Percentiles rank a stretch among this genome's conserved stretches.
These are phyloP conservation scores for Eudasyphora cyanicolor DNA, from an alignment of 2,888 invertebrate species.

Conservation along the genomic window DNA sequence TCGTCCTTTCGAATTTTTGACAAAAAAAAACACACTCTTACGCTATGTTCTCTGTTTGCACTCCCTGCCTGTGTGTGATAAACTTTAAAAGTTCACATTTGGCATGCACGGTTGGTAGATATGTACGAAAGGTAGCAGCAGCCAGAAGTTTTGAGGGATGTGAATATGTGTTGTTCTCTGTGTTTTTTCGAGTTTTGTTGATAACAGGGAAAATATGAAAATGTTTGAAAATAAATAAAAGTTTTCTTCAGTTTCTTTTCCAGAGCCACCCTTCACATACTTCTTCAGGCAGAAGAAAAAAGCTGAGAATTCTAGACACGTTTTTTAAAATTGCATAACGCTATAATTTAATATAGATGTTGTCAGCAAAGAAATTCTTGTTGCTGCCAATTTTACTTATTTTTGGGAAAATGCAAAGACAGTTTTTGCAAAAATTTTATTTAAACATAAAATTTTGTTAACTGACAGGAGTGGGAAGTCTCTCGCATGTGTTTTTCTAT, in stretches of 20 bases:
- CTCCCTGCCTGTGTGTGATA: conserved; percentile 23
- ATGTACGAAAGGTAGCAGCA: not conserved
- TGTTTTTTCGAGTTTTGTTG: not conserved
- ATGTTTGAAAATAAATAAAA: conserved; percentile 34
- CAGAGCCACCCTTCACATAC: too few species aligned
- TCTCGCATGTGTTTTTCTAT: not conserved
- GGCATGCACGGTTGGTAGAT: not conserved
- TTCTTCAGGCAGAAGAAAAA: too few species aligned
- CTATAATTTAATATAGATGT: conserved; percentile 72
- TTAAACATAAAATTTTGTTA: not conserved
- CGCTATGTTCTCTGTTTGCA: conserved; percentile 5
- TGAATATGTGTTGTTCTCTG: not conserved
- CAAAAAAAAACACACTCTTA: conserved; percentile 9
- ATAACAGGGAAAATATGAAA: conserved; percentile 27
- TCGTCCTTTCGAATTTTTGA: conserved; percentile 14
- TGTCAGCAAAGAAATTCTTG: conserved; percentile 61
- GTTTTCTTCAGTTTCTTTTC: not conserved
- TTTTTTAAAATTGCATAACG: conserved; percentile 73
- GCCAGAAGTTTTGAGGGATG: not conserved
- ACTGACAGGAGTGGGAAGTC: not conserved
- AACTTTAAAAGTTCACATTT: conserved; percentile 31
- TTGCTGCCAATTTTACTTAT: too few species aligned
- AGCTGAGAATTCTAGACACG: conserved; percentile 69
- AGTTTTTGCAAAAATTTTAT: conserved; percentile 23
- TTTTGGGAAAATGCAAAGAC: conserved; percentile 2